These are phyloP conservation scores for Bucorvus abyssinicus DNA, from an alignment of 2,797 vertebrate genomes.

Conservation along the genomic window DNA sequence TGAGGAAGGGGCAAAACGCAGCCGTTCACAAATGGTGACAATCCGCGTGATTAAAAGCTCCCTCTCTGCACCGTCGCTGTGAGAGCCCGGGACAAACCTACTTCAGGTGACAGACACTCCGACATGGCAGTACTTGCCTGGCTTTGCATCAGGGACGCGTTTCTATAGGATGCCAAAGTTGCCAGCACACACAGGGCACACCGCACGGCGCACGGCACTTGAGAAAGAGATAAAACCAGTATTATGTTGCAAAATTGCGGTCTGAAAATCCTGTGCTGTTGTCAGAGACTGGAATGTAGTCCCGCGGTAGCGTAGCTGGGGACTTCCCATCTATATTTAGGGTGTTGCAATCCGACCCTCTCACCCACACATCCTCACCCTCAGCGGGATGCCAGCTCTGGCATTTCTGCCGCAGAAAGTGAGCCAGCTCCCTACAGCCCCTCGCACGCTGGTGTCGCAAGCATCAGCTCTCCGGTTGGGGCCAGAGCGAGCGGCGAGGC, in stretches of 20 bases:
- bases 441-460: accelerated
- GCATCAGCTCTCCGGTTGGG: accelerated
- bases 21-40: background rate
- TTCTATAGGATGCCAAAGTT: background rate
- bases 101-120: background rate
- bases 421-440: background rate
- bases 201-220: background rate
- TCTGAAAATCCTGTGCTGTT: background rate
- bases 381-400: background rate
- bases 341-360: slow-evolving; percentile 6
- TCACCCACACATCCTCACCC: background rate
- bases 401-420: background rate
- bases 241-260: background rate
- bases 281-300: background rate
- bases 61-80: background rate
- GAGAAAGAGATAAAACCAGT: background rate
- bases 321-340: slow-evolving; percentile 52
- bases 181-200: background rate
- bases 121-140: background rate
- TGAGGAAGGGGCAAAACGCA: background rate
- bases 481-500: accelerated
- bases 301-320: background rate
- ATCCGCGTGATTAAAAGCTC: background rate
- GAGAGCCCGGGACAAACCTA: background rate
- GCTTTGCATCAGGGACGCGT: background rate